Conservation (phyloP, 2,113 vertebrate genomes). For the Heteronetta atricapilla region DNA sequence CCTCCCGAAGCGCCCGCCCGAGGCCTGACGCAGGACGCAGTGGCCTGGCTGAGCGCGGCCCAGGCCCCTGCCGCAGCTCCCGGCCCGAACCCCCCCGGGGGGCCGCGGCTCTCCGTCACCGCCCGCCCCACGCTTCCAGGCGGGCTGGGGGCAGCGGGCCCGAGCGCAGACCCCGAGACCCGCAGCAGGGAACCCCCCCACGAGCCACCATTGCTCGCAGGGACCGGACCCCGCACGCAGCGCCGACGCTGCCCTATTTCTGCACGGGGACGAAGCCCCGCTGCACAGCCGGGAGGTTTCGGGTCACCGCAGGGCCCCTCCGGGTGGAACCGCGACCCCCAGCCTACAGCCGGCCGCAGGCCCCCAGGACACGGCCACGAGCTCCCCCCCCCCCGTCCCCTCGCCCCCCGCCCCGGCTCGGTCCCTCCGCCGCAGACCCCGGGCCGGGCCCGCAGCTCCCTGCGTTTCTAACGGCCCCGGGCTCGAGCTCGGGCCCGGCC, state of each 20-base stretch:
- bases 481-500: neutral
- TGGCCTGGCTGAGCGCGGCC: neutral
- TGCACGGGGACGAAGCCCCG: fast-evolving
- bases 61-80: neutral
- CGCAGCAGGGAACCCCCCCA: fast-evolving
- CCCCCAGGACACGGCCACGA: fast-evolving
- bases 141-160: no score
- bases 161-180: neutral
- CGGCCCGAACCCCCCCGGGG: fast-evolving
- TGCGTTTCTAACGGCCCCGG: neutral
- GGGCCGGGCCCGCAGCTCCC: neutral
- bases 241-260: fast-evolving
- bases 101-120: neutral
- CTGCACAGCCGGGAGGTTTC: fast-evolving
- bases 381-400: no score
- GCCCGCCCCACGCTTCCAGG: no score
- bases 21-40: neutral
- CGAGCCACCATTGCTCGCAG: fast-evolving
- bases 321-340: neutral
- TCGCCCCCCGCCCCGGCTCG: neutral
- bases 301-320: neutral
- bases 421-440: no score
- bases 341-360: fast-evolving
- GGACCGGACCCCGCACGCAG: fast-evolving
- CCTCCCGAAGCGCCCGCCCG: neutral